phyloP scores from a whole-genome alignment of 2,888 invertebrate genomes.

The Cinara cedri region DNA sequence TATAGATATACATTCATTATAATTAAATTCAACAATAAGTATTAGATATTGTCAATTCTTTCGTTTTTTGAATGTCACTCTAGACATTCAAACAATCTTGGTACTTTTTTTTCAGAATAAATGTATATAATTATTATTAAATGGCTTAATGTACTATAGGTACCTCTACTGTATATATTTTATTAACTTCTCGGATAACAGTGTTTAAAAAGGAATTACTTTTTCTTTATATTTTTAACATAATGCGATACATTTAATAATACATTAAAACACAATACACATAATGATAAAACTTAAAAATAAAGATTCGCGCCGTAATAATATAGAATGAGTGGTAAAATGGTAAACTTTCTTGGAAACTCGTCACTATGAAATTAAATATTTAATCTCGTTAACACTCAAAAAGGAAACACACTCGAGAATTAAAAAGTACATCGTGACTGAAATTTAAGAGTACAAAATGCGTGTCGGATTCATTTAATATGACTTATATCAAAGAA shows the following conservation, averaged over 20 bases:
- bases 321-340: not conserved
- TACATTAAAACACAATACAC: not conserved
- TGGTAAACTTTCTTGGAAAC: slow-evolving; percentile 1
- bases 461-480: slow-evolving; percentile 35
- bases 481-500: slow-evolving; percentile 19
- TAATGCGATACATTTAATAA: not conserved
- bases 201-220: not conserved
- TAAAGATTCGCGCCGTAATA: not conserved
- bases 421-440: slow-evolving; percentile 24
- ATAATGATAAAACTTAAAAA: not conserved
- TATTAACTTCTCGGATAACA: not conserved
- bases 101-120: too few relatives aligned
- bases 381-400: slow-evolving; percentile 32
- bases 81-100: too few relatives aligned
- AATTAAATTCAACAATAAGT: too few relatives aligned
- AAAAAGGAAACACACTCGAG: not conserved
- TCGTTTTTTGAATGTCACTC: too few relatives aligned
- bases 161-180: too few relatives aligned
- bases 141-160: too few relatives aligned
- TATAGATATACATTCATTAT: too few relatives aligned
- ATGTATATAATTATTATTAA: too few relatives aligned
- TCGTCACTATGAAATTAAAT: slow-evolving; percentile 30
- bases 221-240: not conserved
- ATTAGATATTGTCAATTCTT: too few relatives aligned
- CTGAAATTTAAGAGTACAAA: slow-evolving; percentile 36